A percentile compares a stretch with the other conserved stretches of the same genome.
phyloP scores from a whole-genome alignment of 2,113 vertebrate species.

The Callipepla californica region DNA sequence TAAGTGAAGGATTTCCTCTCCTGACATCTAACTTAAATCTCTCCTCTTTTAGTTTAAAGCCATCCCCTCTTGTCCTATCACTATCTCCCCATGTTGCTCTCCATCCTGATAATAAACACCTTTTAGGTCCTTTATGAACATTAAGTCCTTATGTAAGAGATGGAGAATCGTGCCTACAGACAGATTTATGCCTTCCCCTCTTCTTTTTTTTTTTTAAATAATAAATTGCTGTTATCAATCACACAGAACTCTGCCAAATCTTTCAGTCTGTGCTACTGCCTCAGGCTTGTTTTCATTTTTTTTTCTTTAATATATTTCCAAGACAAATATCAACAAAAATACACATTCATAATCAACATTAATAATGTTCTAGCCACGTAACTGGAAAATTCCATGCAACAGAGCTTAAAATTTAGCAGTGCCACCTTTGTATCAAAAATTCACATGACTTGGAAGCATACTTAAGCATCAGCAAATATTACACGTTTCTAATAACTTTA shows the following conservation, averaged over 20 bases:
- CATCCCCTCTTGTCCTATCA: neutral
- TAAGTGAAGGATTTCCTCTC: neutral
- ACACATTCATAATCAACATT: neutral
- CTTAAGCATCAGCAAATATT: conserved; percentile 6
- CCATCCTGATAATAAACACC: neutral
- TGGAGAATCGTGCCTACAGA: neutral
- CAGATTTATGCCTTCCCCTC: neutral
- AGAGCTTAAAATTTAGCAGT: conserved; percentile 14
- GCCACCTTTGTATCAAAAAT: conserved; percentile 1
- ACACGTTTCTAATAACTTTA: conserved; percentile 9
- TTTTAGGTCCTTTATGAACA: neutral
- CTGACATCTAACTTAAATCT: neutral
- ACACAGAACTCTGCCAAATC: neutral
- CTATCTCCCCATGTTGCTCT: neutral
- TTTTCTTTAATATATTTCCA: neutral
- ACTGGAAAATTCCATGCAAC: conserved; percentile 13
- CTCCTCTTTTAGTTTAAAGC: neutral
- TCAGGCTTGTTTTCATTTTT: neutral
- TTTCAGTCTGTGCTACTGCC: neutral
- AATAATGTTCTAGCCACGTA: neutral
- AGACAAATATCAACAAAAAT: neutral
- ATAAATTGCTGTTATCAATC: neutral
- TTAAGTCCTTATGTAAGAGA: neutral
- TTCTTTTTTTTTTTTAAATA: neutral
- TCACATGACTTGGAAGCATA: neutral